Evolutionary conservation across 2,888 invertebrate species (phyloP).

Genomic region (Plagodis dolabraria): DNA sequence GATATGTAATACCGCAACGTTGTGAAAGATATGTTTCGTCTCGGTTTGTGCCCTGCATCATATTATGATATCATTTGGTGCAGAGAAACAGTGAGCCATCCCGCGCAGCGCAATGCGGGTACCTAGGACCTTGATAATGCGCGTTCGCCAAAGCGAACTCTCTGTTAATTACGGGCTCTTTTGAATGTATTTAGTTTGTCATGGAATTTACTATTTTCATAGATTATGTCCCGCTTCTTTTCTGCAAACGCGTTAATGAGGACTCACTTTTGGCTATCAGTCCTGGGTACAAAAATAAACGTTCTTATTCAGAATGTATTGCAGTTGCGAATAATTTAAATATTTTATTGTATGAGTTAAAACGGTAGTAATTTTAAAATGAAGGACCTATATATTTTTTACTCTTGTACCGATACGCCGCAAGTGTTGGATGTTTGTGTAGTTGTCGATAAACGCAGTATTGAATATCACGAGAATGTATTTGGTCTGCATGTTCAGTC

Average conservation of each 20-base stretch:
- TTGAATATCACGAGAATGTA: slow-evolving; percentile 36
- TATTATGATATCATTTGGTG: neutral
- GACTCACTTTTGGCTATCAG: slow-evolving; percentile 35
- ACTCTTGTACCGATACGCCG: slow-evolving; percentile 35
- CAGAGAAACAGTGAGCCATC: neutral
- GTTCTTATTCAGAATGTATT: slow-evolving; percentile 4
- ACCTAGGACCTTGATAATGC: neutral
- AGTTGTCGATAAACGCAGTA: slow-evolving; percentile 30
- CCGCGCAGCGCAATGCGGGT: neutral
- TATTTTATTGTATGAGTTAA: neutral
- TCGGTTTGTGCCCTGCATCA: neutral
- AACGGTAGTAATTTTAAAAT: slow-evolving; percentile 2
- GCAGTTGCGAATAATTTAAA: slow-evolving; percentile 14
- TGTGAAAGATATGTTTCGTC: neutral
- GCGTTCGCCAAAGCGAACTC: slow-evolving; percentile 17
- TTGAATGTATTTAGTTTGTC: slow-evolving; percentile 11
- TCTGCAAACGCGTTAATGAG: slow-evolving; percentile 29
- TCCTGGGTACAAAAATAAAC: slow-evolving; percentile 31
- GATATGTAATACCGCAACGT: too few species aligned
- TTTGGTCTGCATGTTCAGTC: slow-evolving; percentile 40
- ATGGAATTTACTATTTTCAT: slow-evolving; percentile 4
- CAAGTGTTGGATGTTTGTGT: slow-evolving; percentile 37
- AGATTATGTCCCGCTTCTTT: slow-evolving; percentile 18
- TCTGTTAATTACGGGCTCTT: slow-evolving; percentile 1
- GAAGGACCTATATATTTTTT: slow-evolving; percentile 35